Evolutionary conservation across 2,797 vertebrate genomes (phyloP).

Genomic region (Smutsia temminckii): DNA sequence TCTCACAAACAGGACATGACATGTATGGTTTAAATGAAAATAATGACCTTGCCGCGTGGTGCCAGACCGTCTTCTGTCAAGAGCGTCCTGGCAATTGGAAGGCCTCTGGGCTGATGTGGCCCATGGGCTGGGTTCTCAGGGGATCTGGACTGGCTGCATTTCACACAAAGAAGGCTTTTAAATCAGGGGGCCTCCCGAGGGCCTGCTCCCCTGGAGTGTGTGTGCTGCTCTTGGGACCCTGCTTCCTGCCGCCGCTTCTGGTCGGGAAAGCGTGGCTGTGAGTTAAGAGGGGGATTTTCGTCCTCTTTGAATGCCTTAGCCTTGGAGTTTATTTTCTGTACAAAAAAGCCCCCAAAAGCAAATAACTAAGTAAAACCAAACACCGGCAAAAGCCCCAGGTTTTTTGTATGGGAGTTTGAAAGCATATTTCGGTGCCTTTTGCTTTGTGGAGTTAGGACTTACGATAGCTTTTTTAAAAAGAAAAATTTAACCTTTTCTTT

Average conservation of each 20-base stretch:
- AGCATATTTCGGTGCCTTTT: neutral
- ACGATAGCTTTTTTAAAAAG: neutral
- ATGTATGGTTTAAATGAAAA: slow-evolving; percentile 83
- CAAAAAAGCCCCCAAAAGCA: neutral
- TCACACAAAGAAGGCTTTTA: slow-evolving; percentile 74
- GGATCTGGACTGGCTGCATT: slow-evolving; percentile 67
- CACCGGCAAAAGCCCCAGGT: neutral
- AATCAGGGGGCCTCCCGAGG: slow-evolving; percentile 70
- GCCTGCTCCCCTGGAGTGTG: neutral
- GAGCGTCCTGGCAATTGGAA: slow-evolving; percentile 68
- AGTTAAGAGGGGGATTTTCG: slow-evolving; percentile 15
- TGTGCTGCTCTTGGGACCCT: neutral
- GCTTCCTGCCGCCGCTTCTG: neutral
- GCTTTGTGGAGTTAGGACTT: neutral
- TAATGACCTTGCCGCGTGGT: slow-evolving; percentile 68
- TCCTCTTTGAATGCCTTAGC: neutral
- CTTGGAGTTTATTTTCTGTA: slow-evolving; percentile 40
- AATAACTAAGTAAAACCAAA: neutral
- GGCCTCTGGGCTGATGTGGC: slow-evolving; percentile 58
- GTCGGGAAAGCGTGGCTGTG: neutral
- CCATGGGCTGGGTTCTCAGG: slow-evolving; percentile 59
- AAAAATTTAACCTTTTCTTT: neutral
- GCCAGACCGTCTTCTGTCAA: slow-evolving; percentile 79
- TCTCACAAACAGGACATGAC: slow-evolving; percentile 82
- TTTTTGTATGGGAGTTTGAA: neutral